phyloP scores from a whole-genome alignment of 2,113 vertebrate genomes.

The Paralichthys olivaceus region DNA sequence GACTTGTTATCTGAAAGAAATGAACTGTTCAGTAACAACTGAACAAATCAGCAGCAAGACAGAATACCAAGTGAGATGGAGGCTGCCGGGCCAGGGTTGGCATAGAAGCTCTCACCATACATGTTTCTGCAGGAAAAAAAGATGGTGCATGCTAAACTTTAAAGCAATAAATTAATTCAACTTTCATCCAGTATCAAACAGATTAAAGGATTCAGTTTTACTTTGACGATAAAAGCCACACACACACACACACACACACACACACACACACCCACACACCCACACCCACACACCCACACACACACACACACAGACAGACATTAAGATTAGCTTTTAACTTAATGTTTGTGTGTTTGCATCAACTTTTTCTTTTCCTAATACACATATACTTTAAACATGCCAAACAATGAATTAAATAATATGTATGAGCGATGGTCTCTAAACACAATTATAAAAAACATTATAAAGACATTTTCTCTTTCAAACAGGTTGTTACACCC shows the following conservation, averaged over 20 bases:
- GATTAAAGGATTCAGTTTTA: slow-evolving; percentile 8
- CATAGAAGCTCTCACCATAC: neutral
- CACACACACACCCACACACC: neutral
- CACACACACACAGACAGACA: neutral
- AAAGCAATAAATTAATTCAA: neutral
- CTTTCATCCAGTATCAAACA: neutral
- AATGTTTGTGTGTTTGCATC: neutral
- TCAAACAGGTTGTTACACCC: too few relatives aligned
- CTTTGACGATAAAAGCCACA: neutral
- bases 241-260: neutral
- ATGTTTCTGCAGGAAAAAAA: too few relatives aligned
- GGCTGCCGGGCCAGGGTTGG: neutral
- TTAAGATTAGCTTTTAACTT: neutral
- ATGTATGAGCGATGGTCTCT: too few relatives aligned
- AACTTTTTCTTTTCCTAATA: neutral
- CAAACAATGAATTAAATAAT: too few relatives aligned
- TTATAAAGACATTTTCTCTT: too few relatives aligned
- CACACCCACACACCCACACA: neutral
- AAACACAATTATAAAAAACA: too few relatives aligned
- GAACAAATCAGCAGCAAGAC: neutral
- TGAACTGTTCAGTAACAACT: neutral
- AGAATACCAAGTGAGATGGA: neutral
- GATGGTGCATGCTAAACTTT: neutral
- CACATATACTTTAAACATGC: neutral
- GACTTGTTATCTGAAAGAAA: slow-evolving; percentile 2